Percentiles rank a stretch among this genome's conserved stretches.
Evolutionary conservation across 2,113 vertebrate genomes (phyloP).

Genomic region (Anguilla rostrata): DNA sequence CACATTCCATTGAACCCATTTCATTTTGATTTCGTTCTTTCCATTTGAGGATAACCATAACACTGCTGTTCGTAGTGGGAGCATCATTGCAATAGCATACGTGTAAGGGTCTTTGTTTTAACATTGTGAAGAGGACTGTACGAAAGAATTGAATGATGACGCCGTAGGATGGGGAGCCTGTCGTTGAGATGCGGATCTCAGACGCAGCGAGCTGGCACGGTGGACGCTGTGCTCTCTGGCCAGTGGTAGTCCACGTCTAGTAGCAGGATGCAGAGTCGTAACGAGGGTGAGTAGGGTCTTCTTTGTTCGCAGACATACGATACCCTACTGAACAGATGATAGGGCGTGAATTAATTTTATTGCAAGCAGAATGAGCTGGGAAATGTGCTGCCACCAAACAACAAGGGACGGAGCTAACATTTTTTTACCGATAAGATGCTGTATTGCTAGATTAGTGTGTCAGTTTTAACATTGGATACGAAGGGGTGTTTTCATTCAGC

Average conservation of each 20-base stretch:
- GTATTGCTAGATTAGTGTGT: not conserved
- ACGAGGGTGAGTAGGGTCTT: slow-evolving; percentile 23
- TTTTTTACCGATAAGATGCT: not conserved
- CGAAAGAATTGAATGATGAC: not conserved
- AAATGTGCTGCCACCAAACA: not conserved
- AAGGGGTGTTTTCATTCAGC: not conserved
- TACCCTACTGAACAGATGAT: not conserved
- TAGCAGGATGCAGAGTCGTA: slow-evolving; percentile 9
- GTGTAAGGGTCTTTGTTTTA: slow-evolving; percentile 26
- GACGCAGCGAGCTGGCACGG: slow-evolving; percentile 10
- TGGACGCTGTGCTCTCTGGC: slow-evolving; percentile 10
- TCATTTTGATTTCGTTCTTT: not conserved
- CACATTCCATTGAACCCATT: not conserved
- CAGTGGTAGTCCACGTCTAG: not conserved
- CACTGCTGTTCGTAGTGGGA: not conserved
- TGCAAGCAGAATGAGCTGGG: not conserved
- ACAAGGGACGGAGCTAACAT: not conserved
- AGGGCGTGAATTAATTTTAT: not conserved
- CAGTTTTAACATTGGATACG: not conserved
- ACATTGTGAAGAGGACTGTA: slow-evolving; percentile 8
- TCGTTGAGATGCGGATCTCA: slow-evolving; percentile 14
- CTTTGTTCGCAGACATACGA: slow-evolving; percentile 15
- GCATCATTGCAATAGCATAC: slow-evolving; percentile 1
- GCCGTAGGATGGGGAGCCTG: slow-evolving; percentile 18
- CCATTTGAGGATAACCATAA: not conserved